Evolutionary conservation across 2,888 invertebrate species (phyloP).

Genomic region (Acanthosepion esculentum): DNA sequence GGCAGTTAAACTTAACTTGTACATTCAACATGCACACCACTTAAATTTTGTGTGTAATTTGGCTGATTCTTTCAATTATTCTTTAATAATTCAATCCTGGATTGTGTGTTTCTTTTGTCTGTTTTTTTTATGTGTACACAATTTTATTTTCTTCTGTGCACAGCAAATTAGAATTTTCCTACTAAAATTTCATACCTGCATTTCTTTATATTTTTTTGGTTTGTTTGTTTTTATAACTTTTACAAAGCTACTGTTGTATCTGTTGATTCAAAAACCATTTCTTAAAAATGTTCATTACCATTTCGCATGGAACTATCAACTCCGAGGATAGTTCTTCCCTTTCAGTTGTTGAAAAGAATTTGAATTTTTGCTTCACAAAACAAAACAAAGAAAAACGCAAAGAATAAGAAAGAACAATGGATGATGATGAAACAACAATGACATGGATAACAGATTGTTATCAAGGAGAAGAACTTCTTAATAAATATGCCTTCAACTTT

Average conservation of each 20-base stretch:
- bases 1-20: slow-evolving; percentile 33
- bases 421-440: not conserved
- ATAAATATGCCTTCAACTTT: no score
- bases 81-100: not conserved
- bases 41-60: not conserved
- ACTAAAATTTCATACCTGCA: not conserved
- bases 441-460: no score
- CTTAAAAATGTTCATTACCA: not conserved
- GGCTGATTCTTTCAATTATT: not conserved
- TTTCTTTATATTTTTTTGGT: not conserved
- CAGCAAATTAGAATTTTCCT: not conserved
- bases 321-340: not conserved
- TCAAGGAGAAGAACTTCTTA: no score
- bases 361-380: not conserved
- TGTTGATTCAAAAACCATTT: not conserved
- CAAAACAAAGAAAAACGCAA: not conserved
- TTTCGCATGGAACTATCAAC: not conserved
- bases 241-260: not conserved
- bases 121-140: not conserved
- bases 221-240: not conserved
- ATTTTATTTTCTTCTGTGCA: not conserved
- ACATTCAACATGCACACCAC: not conserved
- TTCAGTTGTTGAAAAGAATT: not conserved
- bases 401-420: not conserved
- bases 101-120: not conserved